Conservation (phyloP, 1,140 invertebrate genomes). For the Caenorhabditis tropicalis region DNA sequence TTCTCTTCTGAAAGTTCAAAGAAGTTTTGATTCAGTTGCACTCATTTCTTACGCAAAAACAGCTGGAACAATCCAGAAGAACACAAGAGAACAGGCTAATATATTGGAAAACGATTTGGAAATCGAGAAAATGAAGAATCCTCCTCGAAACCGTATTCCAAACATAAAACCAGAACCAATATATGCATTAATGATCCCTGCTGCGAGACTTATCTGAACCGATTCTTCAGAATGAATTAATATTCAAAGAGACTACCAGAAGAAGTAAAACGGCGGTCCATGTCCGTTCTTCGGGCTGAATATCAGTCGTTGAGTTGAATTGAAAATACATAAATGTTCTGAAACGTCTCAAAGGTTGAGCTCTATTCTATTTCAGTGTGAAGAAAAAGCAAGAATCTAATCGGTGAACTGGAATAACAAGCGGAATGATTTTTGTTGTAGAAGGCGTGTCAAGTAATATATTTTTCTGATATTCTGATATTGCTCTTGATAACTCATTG, state of each 20-base stretch:
- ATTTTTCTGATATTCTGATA: neutral
- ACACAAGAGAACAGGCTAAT: neutral
- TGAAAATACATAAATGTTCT: neutral
- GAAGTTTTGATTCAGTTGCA: neutral
- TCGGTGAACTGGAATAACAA: neutral
- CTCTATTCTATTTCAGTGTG: neutral
- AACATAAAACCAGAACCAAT: conserved; percentile 22
- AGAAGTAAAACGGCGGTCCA: neutral
- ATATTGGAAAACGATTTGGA: conserved; percentile 19
- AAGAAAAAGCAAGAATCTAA: neutral
- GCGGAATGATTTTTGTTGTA: neutral
- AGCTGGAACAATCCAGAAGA: conserved; percentile 15
- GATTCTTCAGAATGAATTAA: neutral
- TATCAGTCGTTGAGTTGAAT: neutral
- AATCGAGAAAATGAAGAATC: conserved; percentile 22
- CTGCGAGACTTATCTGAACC: neutral
- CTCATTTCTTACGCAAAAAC: neutral
- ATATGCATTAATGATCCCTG: neutral
- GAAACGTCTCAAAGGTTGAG: neutral
- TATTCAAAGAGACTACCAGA: neutral
- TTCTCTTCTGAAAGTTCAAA: neutral
- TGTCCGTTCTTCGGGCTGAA: neutral
- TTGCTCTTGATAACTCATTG: neutral
- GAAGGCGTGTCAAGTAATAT: neutral
- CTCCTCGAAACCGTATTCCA: neutral